Base-by-base conservation (phyloP, 2,797 vertebrate genomes). In the Sparidentex hasta region DNA sequence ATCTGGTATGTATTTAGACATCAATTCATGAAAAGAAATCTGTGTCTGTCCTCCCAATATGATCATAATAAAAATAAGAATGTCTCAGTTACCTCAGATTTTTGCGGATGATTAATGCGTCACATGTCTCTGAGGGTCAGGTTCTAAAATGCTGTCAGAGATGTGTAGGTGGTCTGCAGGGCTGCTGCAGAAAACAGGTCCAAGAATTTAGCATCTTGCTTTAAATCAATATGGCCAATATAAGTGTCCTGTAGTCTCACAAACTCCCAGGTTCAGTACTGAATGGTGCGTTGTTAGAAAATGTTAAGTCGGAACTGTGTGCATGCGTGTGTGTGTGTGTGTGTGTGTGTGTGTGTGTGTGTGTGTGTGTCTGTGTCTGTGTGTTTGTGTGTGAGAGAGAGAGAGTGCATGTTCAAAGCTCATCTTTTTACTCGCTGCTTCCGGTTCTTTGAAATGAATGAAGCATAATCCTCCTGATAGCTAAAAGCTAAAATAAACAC, bases 391-490 rank as follows among this genome's bases (percentile, higher is more conserved):
- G n/a, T n/a, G n/a, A n/a, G n/a, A 18, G 66, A 20, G 41, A 2
- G 29, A 63, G 27, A 63, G 50, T 56, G 59, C 20, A n/a, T 16
- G 72, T 74, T 66, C 21, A 77, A 27, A 77, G 82, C 71, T 76
- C 56, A 76, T 86, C 66, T 84, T 85, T 54, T 90, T 56, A 83
- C 80, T 77, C 33, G n/a, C 78, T 11, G 69, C 81, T 93, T 90
- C 90, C 91, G 88, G 89, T 65, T 90, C 87, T 91, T 90, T 93
- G 87, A 90, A 92, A 84, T 79, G 88, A 92, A 87, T 80, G 81
- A 87, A 86, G 77, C 86, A 63, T 90, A 88, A 92, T 89, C 91
- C 85, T 82, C 83, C 71, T 63, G 84, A 88, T 78, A 85, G 83
- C 69, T 76, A 65, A 81, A 81, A 78, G 78, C 87, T 88, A 84